Base-by-base conservation (phyloP, 2,888 invertebrate genomes). In the Glaucopsyche alexis region DNA sequence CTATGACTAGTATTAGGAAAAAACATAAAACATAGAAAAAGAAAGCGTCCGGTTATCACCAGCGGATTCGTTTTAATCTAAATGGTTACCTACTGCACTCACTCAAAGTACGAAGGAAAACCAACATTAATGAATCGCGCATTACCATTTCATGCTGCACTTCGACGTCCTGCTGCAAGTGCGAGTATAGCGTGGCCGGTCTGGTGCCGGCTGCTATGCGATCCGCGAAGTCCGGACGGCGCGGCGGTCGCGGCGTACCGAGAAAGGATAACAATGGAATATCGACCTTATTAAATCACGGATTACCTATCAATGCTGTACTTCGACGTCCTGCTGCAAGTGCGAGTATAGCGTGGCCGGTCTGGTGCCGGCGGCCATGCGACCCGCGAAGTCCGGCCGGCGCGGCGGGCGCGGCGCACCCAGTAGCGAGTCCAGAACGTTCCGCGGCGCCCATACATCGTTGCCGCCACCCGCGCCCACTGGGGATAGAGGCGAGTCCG, bases 401-500 rank as follows among this genome's bases (percentile, higher is more conserved):
- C 94, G 89, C 0, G 90, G 83, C 2, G 90, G 94, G 0, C 94
- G 85, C 52, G 94, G 94, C 0, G 93, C 90, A 0, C 94, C 93
- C 2, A 93, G 84, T 4, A 95, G 80, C 0, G 94, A 93, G 76
- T 95, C 95, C 7, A 94, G 86, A 7, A 93, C 89, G 14, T 94
- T 93, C 74, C 94, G 78, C 8, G 93, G 88, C 14, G 91, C 87
- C 90, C 89, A 89, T 74, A 91, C 89, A 73, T 90, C 90, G 42
- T 83, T 78, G 7, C 78, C 73, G 13, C 76, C 74, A 1, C 90
- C 90, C 0, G 93, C 86, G 0, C 96, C 95, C 0, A 96, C 96
- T 0, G 97, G 97, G 0, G 97, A 97, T 86, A 97, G 94, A 0
- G 97, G 97, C 0, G 97, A 97, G 85, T 97, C 97, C 0, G 97